Base-by-base conservation (phyloP, 1,140 invertebrate genomes). In the Papilio glaucus region DNA sequence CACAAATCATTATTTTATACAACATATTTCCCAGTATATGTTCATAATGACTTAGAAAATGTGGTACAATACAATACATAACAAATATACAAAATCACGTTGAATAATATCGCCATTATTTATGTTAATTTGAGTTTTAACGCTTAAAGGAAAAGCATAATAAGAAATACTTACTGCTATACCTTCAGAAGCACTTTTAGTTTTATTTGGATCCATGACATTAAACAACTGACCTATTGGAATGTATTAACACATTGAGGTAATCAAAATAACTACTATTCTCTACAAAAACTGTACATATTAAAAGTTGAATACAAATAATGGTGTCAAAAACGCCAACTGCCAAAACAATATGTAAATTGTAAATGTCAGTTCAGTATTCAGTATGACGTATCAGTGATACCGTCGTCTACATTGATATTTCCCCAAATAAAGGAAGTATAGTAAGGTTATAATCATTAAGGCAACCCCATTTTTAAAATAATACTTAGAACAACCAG, bases 131-230 rank as follows among this genome's bases (percentile, higher is more conserved):
- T 45, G 1, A 8, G 18, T 24, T 53, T 9, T 60, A 69, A 53
- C 21, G 57, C 63, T 33, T 10, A n/a, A 45, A 71, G 3, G 26
- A 57, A 71, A n/a, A n/a, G n/a, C n/a, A 57, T 26, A 57, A 26
- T 39, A 65, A 62, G 18, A n/a, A n/a, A 18, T 76, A 87, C 89
- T 88, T 81, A 93, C 92, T 9, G 89, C 91, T 57, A 92, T 89
- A 49, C 91, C 91, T 83, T 93, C 93, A 18, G 91, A 91, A 0
- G 93, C 90, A 76, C 87, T 87, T 82, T 91, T 91, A 13, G 70
- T 85, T 82, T 87, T 80, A 49, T 77, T 82, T 24, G 76, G 78
- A 77, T 90, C 88, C 88, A 90, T 90, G 73, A 39, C 71, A 63
- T 45, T 57, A 73, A 39, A 53, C 57, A n/a, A 53, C 41, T 13